Conservation (phyloP, 2,888 invertebrate species). For the Chydorus sphaericus region DNA sequence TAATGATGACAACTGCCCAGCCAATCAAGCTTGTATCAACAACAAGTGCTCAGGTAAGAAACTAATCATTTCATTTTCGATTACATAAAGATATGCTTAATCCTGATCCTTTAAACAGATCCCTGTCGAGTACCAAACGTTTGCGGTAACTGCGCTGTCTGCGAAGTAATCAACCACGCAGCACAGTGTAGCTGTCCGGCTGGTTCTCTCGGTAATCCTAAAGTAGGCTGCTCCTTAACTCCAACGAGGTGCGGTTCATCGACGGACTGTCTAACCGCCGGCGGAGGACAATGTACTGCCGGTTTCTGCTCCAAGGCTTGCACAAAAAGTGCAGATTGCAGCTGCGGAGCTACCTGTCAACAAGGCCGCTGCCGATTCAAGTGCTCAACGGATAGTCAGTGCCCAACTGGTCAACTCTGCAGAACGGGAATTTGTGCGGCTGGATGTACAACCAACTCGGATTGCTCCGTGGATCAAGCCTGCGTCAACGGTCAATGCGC, state of each 20-base stretch:
- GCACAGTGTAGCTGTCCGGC: constrained; percentile 72
- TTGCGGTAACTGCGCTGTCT: constrained; percentile 72
- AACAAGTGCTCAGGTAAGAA: constrained; percentile 58
- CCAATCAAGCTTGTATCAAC: constrained; percentile 60
- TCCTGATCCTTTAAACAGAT: constrained; percentile 35
- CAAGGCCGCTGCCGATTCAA: constrained; percentile 54
- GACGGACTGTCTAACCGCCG: constrained; percentile 35
- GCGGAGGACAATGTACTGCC: constrained; percentile 35
- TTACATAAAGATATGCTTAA: not conserved
- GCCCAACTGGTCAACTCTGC: constrained; percentile 61
- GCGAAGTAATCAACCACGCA: constrained; percentile 66
- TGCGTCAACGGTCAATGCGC: constrained; percentile 47
- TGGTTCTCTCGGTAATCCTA: constrained; percentile 66
- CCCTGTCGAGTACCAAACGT: constrained; percentile 57
- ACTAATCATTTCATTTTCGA: not conserved
- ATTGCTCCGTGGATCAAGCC: constrained; percentile 60
- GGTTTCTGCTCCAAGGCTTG: constrained; percentile 65
- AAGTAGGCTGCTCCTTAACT: constrained; percentile 58
- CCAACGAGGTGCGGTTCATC: constrained; percentile 41
- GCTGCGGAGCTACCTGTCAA: constrained; percentile 65
- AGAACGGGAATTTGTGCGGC: constrained; percentile 50
- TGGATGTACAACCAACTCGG: constrained; percentile 62
- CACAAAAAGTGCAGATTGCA: constrained; percentile 47
- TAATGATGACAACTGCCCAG: constrained; percentile 61
- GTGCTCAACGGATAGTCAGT: constrained; percentile 49